A percentile compares a stretch with the other conserved stretches of the same genome.
phyloP scores from a whole-genome alignment of 1,140 invertebrate species.

The Drosophila carrolli region DNA sequence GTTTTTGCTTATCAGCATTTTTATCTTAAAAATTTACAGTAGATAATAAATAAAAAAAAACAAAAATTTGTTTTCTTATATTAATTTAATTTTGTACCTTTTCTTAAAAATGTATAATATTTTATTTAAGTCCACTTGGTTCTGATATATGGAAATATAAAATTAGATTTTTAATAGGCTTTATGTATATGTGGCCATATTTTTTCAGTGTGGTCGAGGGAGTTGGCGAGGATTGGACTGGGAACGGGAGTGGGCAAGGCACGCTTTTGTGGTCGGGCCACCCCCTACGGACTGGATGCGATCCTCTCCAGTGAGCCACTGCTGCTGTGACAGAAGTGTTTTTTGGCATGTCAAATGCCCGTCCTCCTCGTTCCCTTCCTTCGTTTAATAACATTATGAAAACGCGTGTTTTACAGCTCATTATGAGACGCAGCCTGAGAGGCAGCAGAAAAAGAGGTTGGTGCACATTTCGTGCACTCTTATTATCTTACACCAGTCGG shows the following conservation, averaged over 20 bases:
- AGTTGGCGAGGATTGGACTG: not conserved
- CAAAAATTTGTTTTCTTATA: too few species aligned
- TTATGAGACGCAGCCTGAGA: constrained; percentile 45
- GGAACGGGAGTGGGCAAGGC: constrained; percentile 19
- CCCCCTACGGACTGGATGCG: constrained; percentile 34
- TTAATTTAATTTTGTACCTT: too few species aligned
- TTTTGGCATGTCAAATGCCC: constrained; percentile 81
- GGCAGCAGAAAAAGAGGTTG: constrained; percentile 4
- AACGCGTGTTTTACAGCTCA: constrained; percentile 81
- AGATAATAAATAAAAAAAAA: too few species aligned
- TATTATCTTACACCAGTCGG: too few species aligned
- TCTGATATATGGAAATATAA: too few species aligned
- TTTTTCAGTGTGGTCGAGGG: constrained; percentile 7
- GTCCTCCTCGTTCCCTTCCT: constrained; percentile 17
- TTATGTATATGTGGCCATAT: not conserved
- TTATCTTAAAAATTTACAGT: too few species aligned
- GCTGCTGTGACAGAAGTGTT: constrained; percentile 80
- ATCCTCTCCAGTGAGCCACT: constrained; percentile 34
- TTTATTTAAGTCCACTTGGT: too few species aligned
- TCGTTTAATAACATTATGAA: constrained; percentile 77
- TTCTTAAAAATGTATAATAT: too few species aligned
- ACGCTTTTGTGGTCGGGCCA: constrained; percentile 43
- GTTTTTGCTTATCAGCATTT: too few species aligned
- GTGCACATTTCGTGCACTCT: constrained; percentile 51
- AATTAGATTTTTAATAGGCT: too few species aligned